Percentiles rank a stretch among this genome's conserved stretches.
Evolutionary conservation across 2,113 vertebrate species (phyloP).

Genomic region (Serinus canaria): DNA sequence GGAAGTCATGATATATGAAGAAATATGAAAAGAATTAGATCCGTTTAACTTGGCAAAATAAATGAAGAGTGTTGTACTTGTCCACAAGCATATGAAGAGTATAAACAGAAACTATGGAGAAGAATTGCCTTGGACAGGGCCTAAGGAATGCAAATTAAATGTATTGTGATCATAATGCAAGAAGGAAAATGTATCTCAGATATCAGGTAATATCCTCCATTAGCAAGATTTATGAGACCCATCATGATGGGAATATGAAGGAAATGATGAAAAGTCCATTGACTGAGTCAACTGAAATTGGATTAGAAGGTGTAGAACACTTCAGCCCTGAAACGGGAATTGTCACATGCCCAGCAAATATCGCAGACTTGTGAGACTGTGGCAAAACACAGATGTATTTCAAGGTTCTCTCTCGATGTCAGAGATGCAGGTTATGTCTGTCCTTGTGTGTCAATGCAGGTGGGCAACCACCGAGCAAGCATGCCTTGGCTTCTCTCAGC

Average conservation of each 20-base stretch:
- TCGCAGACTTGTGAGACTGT: neutral
- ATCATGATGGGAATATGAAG: constrained; percentile 46
- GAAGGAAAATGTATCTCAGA: constrained; percentile 69
- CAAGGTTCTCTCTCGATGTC: neutral
- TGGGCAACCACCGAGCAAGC: accelerated
- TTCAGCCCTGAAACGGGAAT: constrained; percentile 27
- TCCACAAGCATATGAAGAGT: constrained; percentile 44
- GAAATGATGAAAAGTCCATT: constrained; percentile 60
- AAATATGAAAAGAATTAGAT: constrained; percentile 59
- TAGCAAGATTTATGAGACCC: constrained; percentile 72
- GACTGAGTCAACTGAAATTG: constrained; percentile 62
- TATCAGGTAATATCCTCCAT: constrained; percentile 69
- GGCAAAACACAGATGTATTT: neutral
- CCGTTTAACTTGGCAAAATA: constrained; percentile 34
- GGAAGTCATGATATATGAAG: constrained; percentile 36
- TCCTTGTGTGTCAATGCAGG: neutral
- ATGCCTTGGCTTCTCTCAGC: neutral
- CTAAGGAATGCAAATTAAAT: constrained; percentile 63
- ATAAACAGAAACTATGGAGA: constrained; percentile 50
- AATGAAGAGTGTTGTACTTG: constrained; percentile 35
- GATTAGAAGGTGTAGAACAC: constrained; percentile 54
- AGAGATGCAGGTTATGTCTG: neutral
- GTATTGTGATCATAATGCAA: constrained; percentile 69
- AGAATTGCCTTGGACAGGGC: constrained; percentile 61
- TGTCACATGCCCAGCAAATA: constrained; percentile 28